Evolutionary conservation across 2,797 vertebrate genomes (phyloP), one percentile per base, ranked within the genome.

Genomic region (Halcyon badia): DNA sequence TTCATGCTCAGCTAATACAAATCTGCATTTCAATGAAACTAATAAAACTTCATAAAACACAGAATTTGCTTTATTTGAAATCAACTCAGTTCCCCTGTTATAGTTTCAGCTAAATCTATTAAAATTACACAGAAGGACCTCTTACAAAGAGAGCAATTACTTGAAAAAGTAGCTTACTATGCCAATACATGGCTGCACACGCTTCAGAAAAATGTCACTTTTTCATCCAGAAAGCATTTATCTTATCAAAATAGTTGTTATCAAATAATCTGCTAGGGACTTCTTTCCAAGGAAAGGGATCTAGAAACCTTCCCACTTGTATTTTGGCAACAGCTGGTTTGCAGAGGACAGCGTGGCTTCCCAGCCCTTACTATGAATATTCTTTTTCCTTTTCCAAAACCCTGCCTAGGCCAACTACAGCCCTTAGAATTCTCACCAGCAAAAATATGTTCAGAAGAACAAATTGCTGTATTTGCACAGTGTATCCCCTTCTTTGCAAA

Each of bases 1-100:
- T 96, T 90, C 72, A 68, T 44, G 33, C 35, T 95, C 25, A 71
- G 69, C 69, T 95, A 91, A 96, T 85, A 41, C 21, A 86, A 95
- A 96, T 96, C 66, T 96, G 71, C 60, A 95, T 91, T 94, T 95
- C 94, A 96, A 93, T 28, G 87, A 91, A 96, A 60, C 51, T 60
- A 83, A 87, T 77, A 94, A 82, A 93, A 83, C 35, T 82, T 78
- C 54, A 82, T 86, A 93, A 93, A 92, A 62, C 42, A 87, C 25
- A 62, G 26, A 39, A 46, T 46, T 89, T 81, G 13, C 49, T 62
- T 96, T 90, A 84, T 69, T 94, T 64, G 75, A 91, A 95, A 91
- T 82, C 69, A 81, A 31, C 35, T 87, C 13, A 3, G 5, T 44
- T 78, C 26, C 35, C 26, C 95, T 92, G 96, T 83, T 64, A 71